Percentiles rank a stretch among this genome's conserved stretches.
These are phyloP conservation scores for Ceuthmochares aereus DNA, from an alignment of 2,113 vertebrate species.

Conservation along the genomic window DNA sequence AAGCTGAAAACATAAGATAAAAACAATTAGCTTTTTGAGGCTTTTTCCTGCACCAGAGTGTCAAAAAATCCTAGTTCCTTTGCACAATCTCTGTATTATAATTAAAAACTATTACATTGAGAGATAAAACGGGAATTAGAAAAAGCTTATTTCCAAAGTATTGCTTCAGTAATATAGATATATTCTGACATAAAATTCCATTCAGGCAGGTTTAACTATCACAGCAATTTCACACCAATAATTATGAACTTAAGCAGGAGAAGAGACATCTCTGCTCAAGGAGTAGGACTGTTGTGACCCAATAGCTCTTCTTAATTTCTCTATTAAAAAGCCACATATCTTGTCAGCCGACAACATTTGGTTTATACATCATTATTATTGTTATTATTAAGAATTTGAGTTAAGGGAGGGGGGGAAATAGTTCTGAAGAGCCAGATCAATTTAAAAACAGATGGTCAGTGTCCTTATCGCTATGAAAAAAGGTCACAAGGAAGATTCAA, in stretches of 20 bases:
- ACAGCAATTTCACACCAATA: slow-evolving; percentile 51
- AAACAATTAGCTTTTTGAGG: slow-evolving; percentile 29
- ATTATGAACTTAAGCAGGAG: slow-evolving; percentile 14
- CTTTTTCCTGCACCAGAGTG: slow-evolving; percentile 5
- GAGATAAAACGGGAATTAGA: slow-evolving; percentile 41
- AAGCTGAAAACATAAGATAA: slow-evolving; percentile 4
- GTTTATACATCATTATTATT: slow-evolving; percentile 37
- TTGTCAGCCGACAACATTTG: slow-evolving; percentile 54
- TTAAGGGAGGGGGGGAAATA: slow-evolving; percentile 7
- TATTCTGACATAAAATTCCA: slow-evolving; percentile 52
- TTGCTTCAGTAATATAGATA: slow-evolving; percentile 53
- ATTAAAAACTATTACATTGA: slow-evolving; percentile 45
- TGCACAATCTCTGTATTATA: not conserved
- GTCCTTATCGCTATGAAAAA: slow-evolving; percentile 49
- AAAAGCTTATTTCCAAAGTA: slow-evolving; percentile 41
- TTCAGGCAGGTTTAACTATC: slow-evolving; percentile 57
- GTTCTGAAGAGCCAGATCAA: slow-evolving; percentile 46
- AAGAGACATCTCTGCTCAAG: not conserved
- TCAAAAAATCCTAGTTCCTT: slow-evolving; percentile 11
- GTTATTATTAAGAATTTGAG: slow-evolving; percentile 13
- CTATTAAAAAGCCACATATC: not conserved
- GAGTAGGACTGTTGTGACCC: not conserved
- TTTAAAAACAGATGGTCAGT: slow-evolving; percentile 13
- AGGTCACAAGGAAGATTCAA: slow-evolving; percentile 61
- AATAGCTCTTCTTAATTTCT: not conserved